Evolutionary conservation across 2,797 vertebrate genomes (phyloP), one percentile per base, ranked within the genome.

Genomic region (Remorina albescens): DNA sequence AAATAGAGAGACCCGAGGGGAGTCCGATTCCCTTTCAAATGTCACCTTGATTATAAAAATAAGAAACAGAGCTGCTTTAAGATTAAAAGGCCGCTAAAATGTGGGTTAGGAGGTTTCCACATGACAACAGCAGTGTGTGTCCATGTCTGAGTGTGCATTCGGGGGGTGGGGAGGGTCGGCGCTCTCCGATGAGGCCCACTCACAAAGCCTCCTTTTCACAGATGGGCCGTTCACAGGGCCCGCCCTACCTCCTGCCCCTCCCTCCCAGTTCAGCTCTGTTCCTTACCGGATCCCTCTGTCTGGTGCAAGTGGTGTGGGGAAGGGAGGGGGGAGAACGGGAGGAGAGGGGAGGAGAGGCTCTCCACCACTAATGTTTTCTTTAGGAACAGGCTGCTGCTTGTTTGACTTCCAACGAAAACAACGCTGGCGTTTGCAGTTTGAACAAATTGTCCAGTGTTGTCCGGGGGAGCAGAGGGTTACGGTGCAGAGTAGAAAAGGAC

Each of bases 381-480:
- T 92, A 92, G 91, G 90, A 95, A 95, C 94, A 95, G 90, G 89
- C 91, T 85, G 89, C 90, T 61, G 85, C 93, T 95, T 95, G 94
- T 95, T 94, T 91, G 89, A 92, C 88, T 88, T 90, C 88, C 88
- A 92, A 92, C 71, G 81, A 90, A 93, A 92, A 92, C 93, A 92
- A 90, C 90, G 84, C 81, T 66, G 67, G 79, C 78, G 79, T 90
- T 92, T 86, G 86, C 91, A 85, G 89, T 83, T 85, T 80, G 84
- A 93, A 95, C 94, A 95, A 94, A 93, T 90, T 91, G 88, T 86
- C 88, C 92, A 92, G 89, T 94, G 92, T 95, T 89, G 89, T 85
- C 88, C 83, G 37, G 76, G 3, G 47, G 74, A 68, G 80, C 70
- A 19, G 70, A 80, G 62, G 74, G 68, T 67, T n/a, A n/a, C 49